phyloP scores from a whole-genome alignment of 2,113 vertebrate genomes.

The Rutilus rutilus region DNA sequence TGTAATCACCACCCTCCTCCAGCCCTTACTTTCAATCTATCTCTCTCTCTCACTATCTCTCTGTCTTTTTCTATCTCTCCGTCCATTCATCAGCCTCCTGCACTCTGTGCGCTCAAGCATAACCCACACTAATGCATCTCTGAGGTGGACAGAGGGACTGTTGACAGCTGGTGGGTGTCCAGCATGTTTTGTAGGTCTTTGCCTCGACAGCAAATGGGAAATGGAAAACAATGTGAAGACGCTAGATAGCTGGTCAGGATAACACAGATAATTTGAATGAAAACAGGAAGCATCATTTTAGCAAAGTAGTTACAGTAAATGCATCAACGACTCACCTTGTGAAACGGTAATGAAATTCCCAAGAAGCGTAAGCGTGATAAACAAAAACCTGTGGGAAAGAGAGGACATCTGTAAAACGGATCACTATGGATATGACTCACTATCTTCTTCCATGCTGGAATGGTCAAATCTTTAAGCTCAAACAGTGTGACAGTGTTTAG shows the following conservation, averaged over 20 bases:
- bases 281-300: not conserved
- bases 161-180: slow-evolving; percentile 41
- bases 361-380: slow-evolving; percentile 59
- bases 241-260: not conserved
- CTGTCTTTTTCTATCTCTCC: not conserved
- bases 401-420: slow-evolving; percentile 22
- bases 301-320: not conserved
- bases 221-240: slow-evolving; percentile 8
- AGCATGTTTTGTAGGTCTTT: slow-evolving; percentile 6
- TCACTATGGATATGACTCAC: slow-evolving; percentile 18
- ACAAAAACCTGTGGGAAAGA: slow-evolving; percentile 32
- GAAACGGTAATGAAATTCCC: slow-evolving; percentile 59
- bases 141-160: slow-evolving; percentile 17
- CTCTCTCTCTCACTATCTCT: slow-evolving; percentile 14
- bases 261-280: not conserved
- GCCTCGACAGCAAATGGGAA: not conserved
- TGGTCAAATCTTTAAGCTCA: not conserved
- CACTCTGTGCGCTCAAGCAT: slow-evolving; percentile 15
- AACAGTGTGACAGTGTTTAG: not conserved
- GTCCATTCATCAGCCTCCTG: slow-evolving; percentile 5
- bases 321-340: slow-evolving; percentile 65
- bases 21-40: slow-evolving; percentile 12
- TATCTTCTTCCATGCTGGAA: not conserved
- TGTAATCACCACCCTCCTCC: not conserved
- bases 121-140: slow-evolving; percentile 11